Percentiles rank a stretch among this genome's conserved stretches.
Evolutionary conservation across 2,888 invertebrate genomes (phyloP).

Genomic region (Phorcus lineatus): DNA sequence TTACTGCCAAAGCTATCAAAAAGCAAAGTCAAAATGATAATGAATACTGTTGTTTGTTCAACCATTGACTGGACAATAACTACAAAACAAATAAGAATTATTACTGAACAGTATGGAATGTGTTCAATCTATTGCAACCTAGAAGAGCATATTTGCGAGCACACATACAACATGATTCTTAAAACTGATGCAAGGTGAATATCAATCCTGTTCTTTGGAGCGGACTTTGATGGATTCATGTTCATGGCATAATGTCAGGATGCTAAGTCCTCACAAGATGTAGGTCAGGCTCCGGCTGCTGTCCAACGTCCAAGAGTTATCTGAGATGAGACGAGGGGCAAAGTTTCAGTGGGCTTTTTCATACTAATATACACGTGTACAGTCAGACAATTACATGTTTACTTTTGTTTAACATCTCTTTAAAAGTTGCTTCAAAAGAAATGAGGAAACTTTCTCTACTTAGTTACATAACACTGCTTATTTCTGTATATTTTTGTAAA

Average conservation of each 20-base stretch:
- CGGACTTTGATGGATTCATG: background rate
- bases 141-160: background rate
- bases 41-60: too few relatives aligned
- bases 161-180: constrained; percentile 15
- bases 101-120: too few relatives aligned
- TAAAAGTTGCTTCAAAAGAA: too few relatives aligned
- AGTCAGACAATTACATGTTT: too few relatives aligned
- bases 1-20: too few relatives aligned
- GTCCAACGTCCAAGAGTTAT: constrained; percentile 37
- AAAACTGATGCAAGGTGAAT: constrained; percentile 5
- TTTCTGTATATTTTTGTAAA: too few relatives aligned
- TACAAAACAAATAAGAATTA: too few relatives aligned
- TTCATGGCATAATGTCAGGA: constrained; percentile 9
- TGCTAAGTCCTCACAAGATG: background rate
- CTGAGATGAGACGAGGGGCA: constrained; percentile 49
- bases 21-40: too few relatives aligned
- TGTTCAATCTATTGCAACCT: constrained; percentile 1
- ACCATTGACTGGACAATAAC: too few relatives aligned
- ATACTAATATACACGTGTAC: background rate
- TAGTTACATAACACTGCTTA: too few relatives aligned
- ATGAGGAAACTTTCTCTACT: too few relatives aligned
- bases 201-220: constrained; percentile 7
- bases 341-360: constrained; percentile 36
- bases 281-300: constrained; percentile 22
- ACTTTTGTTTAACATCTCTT: too few relatives aligned